Evolutionary conservation across 2,888 invertebrate genomes (phyloP).

Genomic region (Criorhina ranunculi): DNA sequence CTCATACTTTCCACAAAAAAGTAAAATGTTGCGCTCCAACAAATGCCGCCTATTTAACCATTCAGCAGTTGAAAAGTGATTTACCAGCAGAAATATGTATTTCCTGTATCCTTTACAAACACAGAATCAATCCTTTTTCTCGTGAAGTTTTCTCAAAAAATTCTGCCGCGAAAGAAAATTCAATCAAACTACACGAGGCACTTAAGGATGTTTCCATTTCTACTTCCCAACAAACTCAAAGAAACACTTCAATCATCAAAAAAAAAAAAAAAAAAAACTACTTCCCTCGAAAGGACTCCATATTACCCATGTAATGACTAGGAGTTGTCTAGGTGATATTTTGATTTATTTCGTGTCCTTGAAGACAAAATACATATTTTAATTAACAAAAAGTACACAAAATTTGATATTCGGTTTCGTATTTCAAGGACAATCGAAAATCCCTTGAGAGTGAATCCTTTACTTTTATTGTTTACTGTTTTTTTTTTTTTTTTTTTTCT

Average conservation of each 20-base stretch:
- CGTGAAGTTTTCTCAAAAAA: background rate
- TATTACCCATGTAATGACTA: constrained; percentile 9
- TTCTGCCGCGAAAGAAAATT: background rate
- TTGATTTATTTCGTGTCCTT: constrained; percentile 20
- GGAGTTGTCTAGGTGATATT: constrained; percentile 2
- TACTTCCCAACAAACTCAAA: too few species aligned
- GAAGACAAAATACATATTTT: constrained; percentile 9
- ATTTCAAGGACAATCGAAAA: constrained; percentile 32
- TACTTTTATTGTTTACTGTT: background rate
- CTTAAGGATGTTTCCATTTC: background rate
- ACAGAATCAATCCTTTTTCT: constrained; percentile 1
- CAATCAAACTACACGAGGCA: background rate
- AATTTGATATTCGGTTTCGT: constrained; percentile 16
- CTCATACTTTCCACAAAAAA: background rate
- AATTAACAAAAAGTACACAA: constrained; percentile 26
- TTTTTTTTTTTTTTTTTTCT: background rate
- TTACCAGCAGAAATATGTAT: constrained; percentile 14
- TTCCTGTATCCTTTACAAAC: constrained; percentile 16
- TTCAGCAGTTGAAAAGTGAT: constrained; percentile 14
- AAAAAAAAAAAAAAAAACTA: background rate
- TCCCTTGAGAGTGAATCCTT: constrained; percentile 46
- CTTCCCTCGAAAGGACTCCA: constrained; percentile 6
- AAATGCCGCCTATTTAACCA: constrained; percentile 1
- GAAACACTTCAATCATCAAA: constrained; percentile 4
- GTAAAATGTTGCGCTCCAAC: background rate